phyloP scores from a whole-genome alignment of 2,113 vertebrate species.

The Lynx canadensis region DNA sequence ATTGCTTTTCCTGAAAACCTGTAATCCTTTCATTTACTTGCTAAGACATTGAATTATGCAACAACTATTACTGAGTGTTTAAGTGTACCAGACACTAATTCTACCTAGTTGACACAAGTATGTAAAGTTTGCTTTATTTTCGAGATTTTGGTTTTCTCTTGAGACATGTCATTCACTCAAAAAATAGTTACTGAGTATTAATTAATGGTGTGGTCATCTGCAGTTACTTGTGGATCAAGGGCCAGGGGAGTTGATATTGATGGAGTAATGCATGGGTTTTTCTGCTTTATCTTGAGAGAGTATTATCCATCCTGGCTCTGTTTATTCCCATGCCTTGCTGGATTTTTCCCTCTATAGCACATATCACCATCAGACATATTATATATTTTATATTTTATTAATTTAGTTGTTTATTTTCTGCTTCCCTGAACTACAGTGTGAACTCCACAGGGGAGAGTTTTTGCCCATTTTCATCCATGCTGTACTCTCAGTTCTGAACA shows the following conservation, averaged over 20 bases:
- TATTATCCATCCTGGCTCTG: background rate
- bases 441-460: background rate
- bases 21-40: background rate
- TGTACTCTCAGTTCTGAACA: background rate
- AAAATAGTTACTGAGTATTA: background rate
- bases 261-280: background rate
- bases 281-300: background rate
- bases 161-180: background rate
- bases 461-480: background rate
- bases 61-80: background rate
- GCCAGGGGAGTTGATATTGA: background rate
- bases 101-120: background rate
- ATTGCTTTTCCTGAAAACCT: background rate
- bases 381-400: background rate
- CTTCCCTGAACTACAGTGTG: background rate
- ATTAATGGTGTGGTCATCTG: background rate
- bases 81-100: background rate
- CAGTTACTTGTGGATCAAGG: background rate
- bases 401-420: background rate
- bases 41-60: background rate
- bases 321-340: background rate
- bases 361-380: background rate
- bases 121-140: background rate
- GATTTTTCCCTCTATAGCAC: background rate
- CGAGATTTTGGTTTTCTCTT: slow-evolving; percentile 1